Conservation (phyloP, 2,888 invertebrate genomes). For the Apotomis turbidana region DNA sequence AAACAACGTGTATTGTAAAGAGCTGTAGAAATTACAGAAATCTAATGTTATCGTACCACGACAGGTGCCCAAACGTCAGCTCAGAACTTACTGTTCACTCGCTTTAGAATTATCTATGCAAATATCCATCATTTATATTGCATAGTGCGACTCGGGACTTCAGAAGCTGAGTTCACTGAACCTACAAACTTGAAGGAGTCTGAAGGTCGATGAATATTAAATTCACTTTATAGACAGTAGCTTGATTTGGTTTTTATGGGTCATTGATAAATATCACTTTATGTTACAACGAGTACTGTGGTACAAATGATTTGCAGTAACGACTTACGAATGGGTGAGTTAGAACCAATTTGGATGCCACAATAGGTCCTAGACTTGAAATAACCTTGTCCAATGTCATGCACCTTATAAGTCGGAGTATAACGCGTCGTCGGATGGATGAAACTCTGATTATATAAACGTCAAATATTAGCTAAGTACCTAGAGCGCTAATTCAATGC, state of each 20-base stretch:
- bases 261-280: not conserved
- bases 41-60: not conserved
- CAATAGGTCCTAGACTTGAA: not conserved
- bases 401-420: not conserved
- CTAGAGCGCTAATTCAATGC: too few species aligned
- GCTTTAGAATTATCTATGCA: not conserved
- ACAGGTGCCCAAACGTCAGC: not conserved
- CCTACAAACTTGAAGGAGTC: conserved; percentile 25
- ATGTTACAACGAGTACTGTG: not conserved
- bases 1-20: too few species aligned
- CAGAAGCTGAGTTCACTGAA: conserved; percentile 16
- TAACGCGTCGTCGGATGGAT: too few species aligned
- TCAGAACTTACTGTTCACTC: not conserved
- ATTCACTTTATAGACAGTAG: not conserved
- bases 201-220: conserved; percentile 27
- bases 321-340: not conserved
- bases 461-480: too few species aligned
- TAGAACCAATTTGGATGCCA: not conserved
- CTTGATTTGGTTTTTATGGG: conserved; percentile 3
- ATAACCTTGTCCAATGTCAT: not conserved
- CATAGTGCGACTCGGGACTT: conserved; percentile 12
- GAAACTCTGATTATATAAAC: too few species aligned
- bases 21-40: too few species aligned
- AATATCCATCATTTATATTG: conserved; percentile 16
- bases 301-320: not conserved